Evolutionary conservation across 1,140 invertebrate genomes (phyloP).

Genomic region (Cephus cinctus): DNA sequence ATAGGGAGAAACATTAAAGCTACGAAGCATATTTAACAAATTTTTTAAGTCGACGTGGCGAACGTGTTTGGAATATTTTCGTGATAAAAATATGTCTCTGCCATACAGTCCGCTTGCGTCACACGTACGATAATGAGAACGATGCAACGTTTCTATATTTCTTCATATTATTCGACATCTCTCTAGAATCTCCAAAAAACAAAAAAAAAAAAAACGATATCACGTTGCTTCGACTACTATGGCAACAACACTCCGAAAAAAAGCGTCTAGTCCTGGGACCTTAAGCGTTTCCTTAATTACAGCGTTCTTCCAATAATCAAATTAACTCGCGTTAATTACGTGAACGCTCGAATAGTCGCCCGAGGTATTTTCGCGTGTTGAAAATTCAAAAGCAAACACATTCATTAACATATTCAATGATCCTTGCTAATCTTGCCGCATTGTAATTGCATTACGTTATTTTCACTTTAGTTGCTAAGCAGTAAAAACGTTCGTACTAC

Average conservation of each 20-base stretch:
- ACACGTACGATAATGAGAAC: constrained; percentile 16
- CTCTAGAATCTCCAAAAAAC: constrained; percentile 33
- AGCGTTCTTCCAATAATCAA: constrained; percentile 26
- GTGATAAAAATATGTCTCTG: constrained; percentile 15
- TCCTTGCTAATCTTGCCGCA: too few species aligned
- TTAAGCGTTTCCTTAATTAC: constrained; percentile 17
- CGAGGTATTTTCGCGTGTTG: too few species aligned
- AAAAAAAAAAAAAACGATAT: constrained; percentile 15
- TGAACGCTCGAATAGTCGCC: constrained; percentile 25
- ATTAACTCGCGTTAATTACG: constrained; percentile 42
- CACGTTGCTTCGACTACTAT: constrained; percentile 8
- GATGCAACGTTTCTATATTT: constrained; percentile 35
- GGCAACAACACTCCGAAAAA: constrained; percentile 23
- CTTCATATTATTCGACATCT: constrained; percentile 30
- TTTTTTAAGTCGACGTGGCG: neutral
- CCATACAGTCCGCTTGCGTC: constrained; percentile 13
- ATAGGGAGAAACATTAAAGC: neutral
- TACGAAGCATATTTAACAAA: neutral
- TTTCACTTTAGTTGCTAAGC: too few species aligned
- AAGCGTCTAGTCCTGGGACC: constrained; percentile 20
- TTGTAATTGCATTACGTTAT: too few species aligned
- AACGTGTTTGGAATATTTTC: constrained; percentile 2
- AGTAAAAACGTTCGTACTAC: too few species aligned
- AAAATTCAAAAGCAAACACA: neutral
- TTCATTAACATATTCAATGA: neutral